A percentile compares a stretch with the other conserved stretches of the same genome.
Evolutionary conservation across 2,888 invertebrate species (phyloP).

Genomic region (Plebejus argus): DNA sequence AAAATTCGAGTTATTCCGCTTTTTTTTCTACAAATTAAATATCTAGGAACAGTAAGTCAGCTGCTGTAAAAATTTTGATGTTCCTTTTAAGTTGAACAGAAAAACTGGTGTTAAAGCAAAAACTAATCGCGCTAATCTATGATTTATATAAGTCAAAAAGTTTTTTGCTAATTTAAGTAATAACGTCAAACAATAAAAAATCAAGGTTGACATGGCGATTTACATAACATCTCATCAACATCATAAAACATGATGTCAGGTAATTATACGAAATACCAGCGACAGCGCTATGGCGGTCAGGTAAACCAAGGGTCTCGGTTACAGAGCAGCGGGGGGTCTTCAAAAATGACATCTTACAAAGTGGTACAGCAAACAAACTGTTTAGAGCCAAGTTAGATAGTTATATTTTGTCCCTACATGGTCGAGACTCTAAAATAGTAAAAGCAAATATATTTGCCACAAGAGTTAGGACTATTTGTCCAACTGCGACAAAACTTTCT

Average conservation of each 20-base stretch:
- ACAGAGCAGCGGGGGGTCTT: conserved; percentile 28
- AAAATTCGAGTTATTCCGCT: background rate
- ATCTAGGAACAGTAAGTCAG: background rate
- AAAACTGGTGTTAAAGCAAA: conserved; percentile 1
- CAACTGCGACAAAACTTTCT: background rate
- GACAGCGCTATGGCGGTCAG: conserved; percentile 23
- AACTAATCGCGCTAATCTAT: background rate
- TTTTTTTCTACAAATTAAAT: background rate
- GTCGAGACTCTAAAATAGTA: background rate
- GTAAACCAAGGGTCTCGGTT: conserved; percentile 25
- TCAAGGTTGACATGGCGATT: conserved; percentile 20
- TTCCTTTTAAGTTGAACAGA: background rate
- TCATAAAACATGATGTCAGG: conserved; percentile 24
- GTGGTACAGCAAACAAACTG: conserved; percentile 29
- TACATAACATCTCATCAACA: conserved; percentile 22
- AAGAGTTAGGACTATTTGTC: background rate
- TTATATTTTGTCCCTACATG: conserved; percentile 11
- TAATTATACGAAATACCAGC: conserved; percentile 17
- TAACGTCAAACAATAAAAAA: conserved; percentile 10
- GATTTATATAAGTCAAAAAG: background rate
- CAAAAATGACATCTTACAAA: conserved; percentile 27
- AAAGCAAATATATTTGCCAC: background rate
- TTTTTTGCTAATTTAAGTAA: conserved; percentile 22
- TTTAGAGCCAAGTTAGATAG: conserved; percentile 20
- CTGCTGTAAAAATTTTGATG: background rate